Base-by-base conservation (phyloP, 2,888 invertebrate species). In the Yponomeuta plumbellus region DNA sequence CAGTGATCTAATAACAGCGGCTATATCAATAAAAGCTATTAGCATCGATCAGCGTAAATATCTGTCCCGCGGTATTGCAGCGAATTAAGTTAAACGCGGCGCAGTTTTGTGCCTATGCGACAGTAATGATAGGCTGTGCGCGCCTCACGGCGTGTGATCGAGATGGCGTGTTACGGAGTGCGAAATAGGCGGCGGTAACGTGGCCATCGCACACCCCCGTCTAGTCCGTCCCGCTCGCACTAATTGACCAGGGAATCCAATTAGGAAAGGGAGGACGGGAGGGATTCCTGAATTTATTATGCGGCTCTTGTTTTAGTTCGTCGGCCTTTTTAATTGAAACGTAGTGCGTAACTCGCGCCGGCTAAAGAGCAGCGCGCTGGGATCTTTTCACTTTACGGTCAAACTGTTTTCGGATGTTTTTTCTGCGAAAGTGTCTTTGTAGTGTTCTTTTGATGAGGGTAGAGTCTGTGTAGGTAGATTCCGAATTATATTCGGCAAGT, bases 11-110 rank as follows among this genome's bases (percentile, higher is more conserved):
- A 86, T 86, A 85, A 83, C 79, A 79, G 77, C 80, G 80, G 73
- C 80, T 86, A 86, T 89, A 89, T 89, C 90, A 89, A 89, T 89
- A 90, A 89, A 89, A 80, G 83, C 83, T 78, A 88, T 89, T 88
- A 89, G 76, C 83, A 85, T 88, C 88, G 83, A 88, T 88, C 89
- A 86, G 79, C 70, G 77, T 85, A 83, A 86, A 82, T 85, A 85
- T 81, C 81, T 83, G 81, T 84, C 81, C 76, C 73, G 77, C 72
- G 75, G 78, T 80, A 84, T 86, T 84, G 79, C 78, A 76, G 79
- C 78, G 79, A 87, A 87, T 87, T 85, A 84, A 83, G 84, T 80
- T 88, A 88, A 88, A 84, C 83, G 81, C 75, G 72, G 67, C 67
- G 34, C 68, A 70, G 71, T 71, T 72, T 73, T 58, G 71, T 74